Percentiles rank a stretch among this genome's conserved stretches.
These are phyloP conservation scores for Xenopus borealis DNA, from an alignment of 2,113 vertebrate genomes.

Conservation along the genomic window DNA sequence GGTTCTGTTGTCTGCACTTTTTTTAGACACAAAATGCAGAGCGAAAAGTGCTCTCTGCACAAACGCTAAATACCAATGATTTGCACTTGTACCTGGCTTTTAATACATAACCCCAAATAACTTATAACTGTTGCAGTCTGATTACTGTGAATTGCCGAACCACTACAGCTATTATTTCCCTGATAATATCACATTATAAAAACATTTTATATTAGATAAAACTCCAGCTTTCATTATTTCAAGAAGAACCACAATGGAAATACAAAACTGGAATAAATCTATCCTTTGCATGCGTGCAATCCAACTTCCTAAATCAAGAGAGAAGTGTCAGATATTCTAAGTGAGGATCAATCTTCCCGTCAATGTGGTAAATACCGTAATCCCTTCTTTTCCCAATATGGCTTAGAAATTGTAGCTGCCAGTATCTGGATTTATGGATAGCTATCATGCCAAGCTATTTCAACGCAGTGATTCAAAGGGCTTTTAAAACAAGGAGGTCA, in stretches of 20 bases:
- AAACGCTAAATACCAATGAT: too few relatives aligned
- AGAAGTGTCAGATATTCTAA: constrained; percentile 63
- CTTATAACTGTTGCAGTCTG: too few relatives aligned
- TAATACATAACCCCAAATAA: too few relatives aligned
- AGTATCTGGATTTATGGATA: constrained; percentile 59
- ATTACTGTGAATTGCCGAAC: too few relatives aligned
- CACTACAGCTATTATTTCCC: constrained; percentile 23
- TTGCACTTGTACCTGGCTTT: too few relatives aligned
- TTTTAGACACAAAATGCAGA: too few relatives aligned
- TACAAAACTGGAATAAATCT: constrained; percentile 60
- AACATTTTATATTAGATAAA: constrained; percentile 21
- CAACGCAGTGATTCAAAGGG: constrained; percentile 33
- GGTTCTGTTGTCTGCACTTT: too few relatives aligned
- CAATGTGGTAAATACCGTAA: constrained; percentile 66
- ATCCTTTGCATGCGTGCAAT: constrained; percentile 57
- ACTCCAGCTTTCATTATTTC: constrained; percentile 38
- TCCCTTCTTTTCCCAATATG: constrained; percentile 58
- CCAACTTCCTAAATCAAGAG: constrained; percentile 66
- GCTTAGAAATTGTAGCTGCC: constrained; percentile 63
- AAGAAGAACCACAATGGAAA: constrained; percentile 27
- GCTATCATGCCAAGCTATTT: constrained; percentile 57
- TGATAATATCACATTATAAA: constrained; percentile 34
- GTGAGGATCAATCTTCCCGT: constrained; percentile 70
- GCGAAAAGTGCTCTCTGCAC: too few relatives aligned
- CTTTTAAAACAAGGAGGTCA: constrained; percentile 52